Conservation (phyloP, 2,113 vertebrate species). For the Nettapus auritus region DNA sequence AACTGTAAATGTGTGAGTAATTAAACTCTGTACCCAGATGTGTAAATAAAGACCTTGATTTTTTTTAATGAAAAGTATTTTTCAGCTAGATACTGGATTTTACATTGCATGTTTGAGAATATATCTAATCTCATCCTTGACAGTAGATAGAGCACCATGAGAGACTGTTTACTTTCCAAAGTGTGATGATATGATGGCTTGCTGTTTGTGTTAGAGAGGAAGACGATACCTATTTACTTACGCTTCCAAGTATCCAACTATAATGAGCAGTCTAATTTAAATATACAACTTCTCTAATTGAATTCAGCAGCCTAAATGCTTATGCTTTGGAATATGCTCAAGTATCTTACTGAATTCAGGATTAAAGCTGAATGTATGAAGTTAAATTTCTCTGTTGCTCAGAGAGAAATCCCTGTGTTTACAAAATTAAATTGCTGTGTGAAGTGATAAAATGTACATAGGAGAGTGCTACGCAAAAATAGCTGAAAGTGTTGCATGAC, state of each 20-base stretch:
- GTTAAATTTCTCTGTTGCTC: not conserved
- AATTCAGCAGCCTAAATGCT: not conserved
- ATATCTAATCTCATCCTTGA: not conserved
- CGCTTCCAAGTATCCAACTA: not conserved
- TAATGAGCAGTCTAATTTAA: not conserved
- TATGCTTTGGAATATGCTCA: not conserved
- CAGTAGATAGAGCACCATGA: not conserved
- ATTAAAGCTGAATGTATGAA: not conserved
- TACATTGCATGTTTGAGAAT: not conserved
- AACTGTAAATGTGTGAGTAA: not conserved
- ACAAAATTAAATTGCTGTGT: not conserved
- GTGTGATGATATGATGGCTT: not conserved
- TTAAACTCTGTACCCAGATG: not conserved
- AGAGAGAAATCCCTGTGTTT: not conserved
- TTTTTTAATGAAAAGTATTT: not conserved
- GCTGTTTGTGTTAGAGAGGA: not conserved
- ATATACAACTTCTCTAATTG: not conserved
- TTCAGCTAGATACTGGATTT: not conserved
- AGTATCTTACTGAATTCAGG: not conserved
- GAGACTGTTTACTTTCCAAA: not conserved
- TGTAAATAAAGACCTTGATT: not conserved
- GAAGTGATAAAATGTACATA: not conserved
- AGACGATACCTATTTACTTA: not conserved
- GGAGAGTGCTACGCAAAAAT: not conserved
- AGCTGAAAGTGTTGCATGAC: not conserved